phyloP scores from a whole-genome alignment of 1,140 invertebrate genomes.

The Lethrus apterus region DNA sequence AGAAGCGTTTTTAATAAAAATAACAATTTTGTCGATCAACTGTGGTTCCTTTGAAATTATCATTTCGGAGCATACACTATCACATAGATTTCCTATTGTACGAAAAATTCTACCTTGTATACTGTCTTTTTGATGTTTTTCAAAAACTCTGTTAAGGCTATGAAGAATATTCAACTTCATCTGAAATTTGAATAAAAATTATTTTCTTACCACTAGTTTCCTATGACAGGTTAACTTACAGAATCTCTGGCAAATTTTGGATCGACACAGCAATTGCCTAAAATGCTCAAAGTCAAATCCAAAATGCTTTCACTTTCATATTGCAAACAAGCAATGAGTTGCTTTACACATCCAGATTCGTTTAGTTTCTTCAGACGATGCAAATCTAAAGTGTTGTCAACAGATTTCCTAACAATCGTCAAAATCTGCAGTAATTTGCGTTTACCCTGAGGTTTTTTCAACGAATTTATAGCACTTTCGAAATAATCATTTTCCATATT shows the following conservation, averaged over 20 bases:
- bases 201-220: not conserved
- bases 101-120: slow-evolving; percentile 35
- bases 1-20: slow-evolving; percentile 24
- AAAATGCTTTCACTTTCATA: slow-evolving; percentile 40
- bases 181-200: not conserved
- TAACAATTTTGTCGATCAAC: slow-evolving; percentile 27
- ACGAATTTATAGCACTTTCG: slow-evolving; percentile 17
- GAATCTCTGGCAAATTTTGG: slow-evolving; percentile 34
- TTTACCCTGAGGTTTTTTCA: slow-evolving; percentile 18
- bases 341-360: slow-evolving; percentile 26
- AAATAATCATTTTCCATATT: slow-evolving; percentile 18
- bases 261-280: slow-evolving; percentile 52
- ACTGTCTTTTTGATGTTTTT: slow-evolving; percentile 34
- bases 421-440: slow-evolving; percentile 26
- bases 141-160: slow-evolving; percentile 28
- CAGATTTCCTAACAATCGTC: slow-evolving; percentile 29
- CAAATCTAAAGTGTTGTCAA: slow-evolving; percentile 30
- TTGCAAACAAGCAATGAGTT: slow-evolving; percentile 25
- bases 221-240: slow-evolving; percentile 23
- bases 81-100: slow-evolving; percentile 37
- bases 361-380: slow-evolving; percentile 26
- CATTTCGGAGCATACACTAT: slow-evolving; percentile 26
- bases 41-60: slow-evolving; percentile 30
- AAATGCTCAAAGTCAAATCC: slow-evolving; percentile 48
- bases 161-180: slow-evolving; percentile 26